phyloP scores from a whole-genome alignment of 1,140 invertebrate species.

The Periplaneta americana region DNA sequence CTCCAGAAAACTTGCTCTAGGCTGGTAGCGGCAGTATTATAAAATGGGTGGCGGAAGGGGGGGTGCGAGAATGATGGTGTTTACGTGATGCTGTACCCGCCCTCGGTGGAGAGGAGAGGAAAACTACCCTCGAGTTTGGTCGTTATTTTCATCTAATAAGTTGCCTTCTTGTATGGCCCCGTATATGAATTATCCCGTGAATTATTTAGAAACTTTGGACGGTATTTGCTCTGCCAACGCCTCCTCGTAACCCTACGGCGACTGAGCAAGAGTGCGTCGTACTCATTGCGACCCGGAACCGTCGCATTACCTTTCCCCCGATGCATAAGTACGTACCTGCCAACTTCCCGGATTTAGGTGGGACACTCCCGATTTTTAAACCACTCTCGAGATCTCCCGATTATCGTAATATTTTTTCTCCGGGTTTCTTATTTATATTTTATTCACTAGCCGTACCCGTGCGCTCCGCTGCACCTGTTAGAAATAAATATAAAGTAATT shows the following conservation, averaged over 20 bases:
- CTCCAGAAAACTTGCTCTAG: background rate
- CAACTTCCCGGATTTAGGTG: no score
- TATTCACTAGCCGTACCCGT: no score
- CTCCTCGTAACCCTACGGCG: background rate
- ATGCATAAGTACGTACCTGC: no score
- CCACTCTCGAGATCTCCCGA: no score
- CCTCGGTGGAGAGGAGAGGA: background rate
- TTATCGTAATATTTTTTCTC: no score
- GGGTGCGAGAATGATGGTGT: constrained; percentile 14
- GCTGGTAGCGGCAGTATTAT: background rate
- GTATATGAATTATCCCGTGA: background rate
- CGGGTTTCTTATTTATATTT: no score
- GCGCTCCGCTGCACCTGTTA: no score
- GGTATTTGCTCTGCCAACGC: background rate
- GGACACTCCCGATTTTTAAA: no score
- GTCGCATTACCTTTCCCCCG: background rate
- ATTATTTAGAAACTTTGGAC: background rate
- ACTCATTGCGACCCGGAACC: background rate
- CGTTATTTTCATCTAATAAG: background rate
- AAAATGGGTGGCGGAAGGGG: background rate
- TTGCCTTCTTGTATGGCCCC: background rate
- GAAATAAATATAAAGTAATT: no score
- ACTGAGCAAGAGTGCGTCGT: background rate
- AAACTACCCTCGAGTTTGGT: background rate
- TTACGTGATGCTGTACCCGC: constrained; percentile 11